Percentiles rank a stretch among this genome's conserved stretches.
These are phyloP conservation scores for Pocillopora verrucosa DNA, from an alignment of 64 coral and sea anemone species.

Conservation along the genomic window DNA sequence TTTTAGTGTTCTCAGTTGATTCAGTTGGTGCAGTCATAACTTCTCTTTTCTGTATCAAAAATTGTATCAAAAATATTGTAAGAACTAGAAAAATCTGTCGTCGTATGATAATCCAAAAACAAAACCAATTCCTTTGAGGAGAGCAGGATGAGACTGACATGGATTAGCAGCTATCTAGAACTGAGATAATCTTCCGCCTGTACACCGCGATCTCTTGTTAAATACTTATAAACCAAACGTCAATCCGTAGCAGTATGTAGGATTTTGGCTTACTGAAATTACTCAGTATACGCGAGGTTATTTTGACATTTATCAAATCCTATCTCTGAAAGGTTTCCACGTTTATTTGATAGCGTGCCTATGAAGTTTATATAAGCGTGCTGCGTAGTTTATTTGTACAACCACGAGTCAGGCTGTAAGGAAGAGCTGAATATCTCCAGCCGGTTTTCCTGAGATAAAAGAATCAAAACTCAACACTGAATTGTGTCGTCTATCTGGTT, in stretches of 20 bases:
- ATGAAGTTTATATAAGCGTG: not conserved
- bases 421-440: not conserved
- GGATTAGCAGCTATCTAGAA: not conserved
- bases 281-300: no score
- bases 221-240: not conserved
- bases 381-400: not conserved
- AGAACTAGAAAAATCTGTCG: slow-evolving; percentile 35
- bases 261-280: not conserved
- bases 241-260: not conserved
- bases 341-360: not conserved
- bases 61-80: slow-evolving; percentile 1
- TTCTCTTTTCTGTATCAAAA: not conserved
- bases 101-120: not conserved
- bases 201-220: not conserved
- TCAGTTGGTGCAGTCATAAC: not conserved
- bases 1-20: no score
- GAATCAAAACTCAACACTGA: not conserved
- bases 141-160: not conserved
- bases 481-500: not conserved
- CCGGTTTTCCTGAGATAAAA: not conserved
- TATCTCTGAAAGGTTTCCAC: not conserved
- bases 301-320: not conserved
- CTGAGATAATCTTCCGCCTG: not conserved
- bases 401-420: no score
- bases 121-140: not conserved